These are phyloP conservation scores for Todiramphus saurophagus DNA, from an alignment of 2,113 vertebrate species.

Conservation along the genomic window DNA sequence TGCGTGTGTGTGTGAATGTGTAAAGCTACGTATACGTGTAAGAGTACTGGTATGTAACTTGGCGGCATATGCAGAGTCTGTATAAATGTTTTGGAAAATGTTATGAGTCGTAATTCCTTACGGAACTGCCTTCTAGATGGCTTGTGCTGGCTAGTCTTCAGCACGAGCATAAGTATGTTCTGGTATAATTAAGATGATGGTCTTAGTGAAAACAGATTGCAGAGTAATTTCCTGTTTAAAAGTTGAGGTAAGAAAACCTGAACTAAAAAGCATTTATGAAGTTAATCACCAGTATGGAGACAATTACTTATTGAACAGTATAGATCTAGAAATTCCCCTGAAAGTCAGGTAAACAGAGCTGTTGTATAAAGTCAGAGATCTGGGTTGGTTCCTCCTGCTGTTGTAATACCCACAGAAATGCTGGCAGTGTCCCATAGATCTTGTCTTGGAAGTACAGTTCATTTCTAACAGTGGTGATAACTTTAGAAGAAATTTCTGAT, in stretches of 20 bases:
- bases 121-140: background rate
- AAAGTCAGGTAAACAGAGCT: background rate
- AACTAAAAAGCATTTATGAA: background rate
- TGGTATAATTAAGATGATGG: background rate
- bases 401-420: background rate
- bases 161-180: background rate
- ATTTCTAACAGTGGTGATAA: background rate
- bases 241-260: background rate
- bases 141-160: constrained; percentile 16
- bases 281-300: background rate
- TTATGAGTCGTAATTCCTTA: background rate
- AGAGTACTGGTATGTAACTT: background rate
- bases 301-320: background rate
- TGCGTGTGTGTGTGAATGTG: background rate
- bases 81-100: background rate
- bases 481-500: background rate
- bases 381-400: background rate
- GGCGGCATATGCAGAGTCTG: background rate
- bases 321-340: background rate
- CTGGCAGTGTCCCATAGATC: background rate
- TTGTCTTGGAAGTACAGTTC: background rate
- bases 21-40: background rate
- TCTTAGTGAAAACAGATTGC: background rate
- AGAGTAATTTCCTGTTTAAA: background rate
- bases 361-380: background rate